phyloP scores from a whole-genome alignment of 2,113 vertebrate genomes.

The Salminus brasiliensis region DNA sequence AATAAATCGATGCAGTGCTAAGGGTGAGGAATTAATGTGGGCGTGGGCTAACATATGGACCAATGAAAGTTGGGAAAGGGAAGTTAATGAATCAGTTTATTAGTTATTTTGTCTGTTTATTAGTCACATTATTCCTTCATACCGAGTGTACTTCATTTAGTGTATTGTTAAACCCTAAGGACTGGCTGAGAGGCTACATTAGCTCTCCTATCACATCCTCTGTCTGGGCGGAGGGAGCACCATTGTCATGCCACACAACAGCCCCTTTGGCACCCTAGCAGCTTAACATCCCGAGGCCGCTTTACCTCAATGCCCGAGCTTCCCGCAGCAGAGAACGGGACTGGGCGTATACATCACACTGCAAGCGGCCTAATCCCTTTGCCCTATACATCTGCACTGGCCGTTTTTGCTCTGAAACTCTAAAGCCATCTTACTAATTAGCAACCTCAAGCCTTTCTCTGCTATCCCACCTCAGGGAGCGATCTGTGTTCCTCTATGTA shows the following conservation, averaged over 20 bases:
- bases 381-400: constrained; percentile 86
- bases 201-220: constrained; percentile 86
- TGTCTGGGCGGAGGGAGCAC: constrained; percentile 81
- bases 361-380: constrained; percentile 92
- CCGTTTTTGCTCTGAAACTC: constrained; percentile 84
- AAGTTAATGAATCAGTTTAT: neutral
- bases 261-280: constrained; percentile 81
- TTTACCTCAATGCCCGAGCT: constrained; percentile 81
- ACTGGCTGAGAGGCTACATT: constrained; percentile 62
- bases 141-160: neutral
- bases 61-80: too few relatives aligned
- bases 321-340: constrained; percentile 76
- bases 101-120: neutral
- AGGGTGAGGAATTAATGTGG: too few relatives aligned
- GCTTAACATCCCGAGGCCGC: constrained; percentile 83
- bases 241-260: constrained; percentile 86
- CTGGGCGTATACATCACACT: constrained; percentile 80
- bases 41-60: too few relatives aligned
- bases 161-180: neutral
- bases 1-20: too few relatives aligned
- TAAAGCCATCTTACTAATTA: constrained; percentile 86
- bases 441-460: constrained; percentile 80
- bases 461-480: constrained; percentile 85
- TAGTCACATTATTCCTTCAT: neutral
- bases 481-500: constrained; percentile 64